phyloP scores from a whole-genome alignment of 2,888 invertebrate species.

The Cheilosia impressa region DNA sequence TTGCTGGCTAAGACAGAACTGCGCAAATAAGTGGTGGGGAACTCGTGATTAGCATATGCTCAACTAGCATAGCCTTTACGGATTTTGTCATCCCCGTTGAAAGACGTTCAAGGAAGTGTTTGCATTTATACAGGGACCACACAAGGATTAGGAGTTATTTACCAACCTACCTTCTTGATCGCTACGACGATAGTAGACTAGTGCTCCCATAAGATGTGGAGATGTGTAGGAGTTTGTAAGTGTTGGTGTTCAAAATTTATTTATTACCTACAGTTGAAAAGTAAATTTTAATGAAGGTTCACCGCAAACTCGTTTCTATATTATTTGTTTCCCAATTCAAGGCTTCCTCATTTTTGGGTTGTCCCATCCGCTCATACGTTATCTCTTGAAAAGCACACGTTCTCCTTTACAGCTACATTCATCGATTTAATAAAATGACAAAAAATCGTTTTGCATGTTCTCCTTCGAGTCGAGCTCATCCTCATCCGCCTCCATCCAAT shows the following conservation, averaged over 20 bases:
- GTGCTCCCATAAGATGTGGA: no score
- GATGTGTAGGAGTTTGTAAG: no score
- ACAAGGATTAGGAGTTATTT: not conserved
- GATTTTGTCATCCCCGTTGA: conserved; percentile 30
- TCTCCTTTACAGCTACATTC: conserved; percentile 3
- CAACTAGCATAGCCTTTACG: conserved; percentile 39
- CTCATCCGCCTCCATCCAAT: conserved; percentile 80
- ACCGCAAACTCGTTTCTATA: conserved; percentile 2
- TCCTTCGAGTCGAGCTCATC: conserved; percentile 32
- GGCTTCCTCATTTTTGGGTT: conserved; percentile 10
- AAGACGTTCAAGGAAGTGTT: not conserved
- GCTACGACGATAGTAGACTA: no score
- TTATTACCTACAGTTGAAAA: conserved; percentile 19
- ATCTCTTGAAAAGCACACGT: conserved; percentile 21
- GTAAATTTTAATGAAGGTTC: conserved; percentile 53
- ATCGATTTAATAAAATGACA: conserved; percentile 15
- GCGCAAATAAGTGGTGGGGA: conserved; percentile 17
- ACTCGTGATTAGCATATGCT: conserved; percentile 56
- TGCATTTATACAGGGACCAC: not conserved
- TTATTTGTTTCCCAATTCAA: conserved; percentile 22
- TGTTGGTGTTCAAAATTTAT: conserved; percentile 15
- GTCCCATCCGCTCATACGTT: not conserved
- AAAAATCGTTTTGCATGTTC: conserved; percentile 81
- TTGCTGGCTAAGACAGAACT: conserved; percentile 6
- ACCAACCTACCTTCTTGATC: no score